These are phyloP conservation scores for Paratrypauchen microcephalus DNA, from an alignment of 2,797 vertebrate genomes.

Conservation along the genomic window DNA sequence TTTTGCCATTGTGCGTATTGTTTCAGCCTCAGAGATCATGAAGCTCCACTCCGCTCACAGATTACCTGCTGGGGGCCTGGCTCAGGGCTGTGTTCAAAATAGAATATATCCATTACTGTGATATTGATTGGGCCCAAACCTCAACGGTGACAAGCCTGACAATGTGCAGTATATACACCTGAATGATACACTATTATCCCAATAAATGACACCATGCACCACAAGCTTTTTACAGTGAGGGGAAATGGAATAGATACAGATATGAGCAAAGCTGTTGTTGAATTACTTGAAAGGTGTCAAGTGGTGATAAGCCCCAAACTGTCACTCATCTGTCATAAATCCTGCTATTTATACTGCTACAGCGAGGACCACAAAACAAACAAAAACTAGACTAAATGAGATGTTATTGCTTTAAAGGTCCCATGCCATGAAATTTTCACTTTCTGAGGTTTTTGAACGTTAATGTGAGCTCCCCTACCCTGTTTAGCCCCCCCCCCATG, in stretches of 20 bases:
- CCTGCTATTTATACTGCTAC: background rate
- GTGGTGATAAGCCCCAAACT: background rate
- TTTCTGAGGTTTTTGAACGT: too few species aligned
- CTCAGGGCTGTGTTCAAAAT: conserved; percentile 7
- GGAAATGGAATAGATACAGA: background rate
- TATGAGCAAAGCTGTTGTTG: background rate
- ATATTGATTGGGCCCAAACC: conserved; percentile 6
- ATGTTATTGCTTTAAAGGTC: too few species aligned
- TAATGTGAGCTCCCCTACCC: too few species aligned
- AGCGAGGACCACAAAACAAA: background rate
- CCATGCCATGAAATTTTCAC: too few species aligned
- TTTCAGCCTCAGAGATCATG: background rate
- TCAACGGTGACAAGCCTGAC: conserved; percentile 9
- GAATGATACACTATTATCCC: conserved; percentile 5
- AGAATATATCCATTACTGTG: conserved; percentile 13
- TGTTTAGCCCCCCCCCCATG: too few species aligned
- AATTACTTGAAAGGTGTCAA: conserved; percentile 3
- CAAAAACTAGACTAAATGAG: background rate
- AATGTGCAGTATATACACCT: conserved; percentile 10
- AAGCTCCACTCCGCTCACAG: background rate
- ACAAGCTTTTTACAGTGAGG: background rate
- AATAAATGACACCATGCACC: conserved; percentile 1
- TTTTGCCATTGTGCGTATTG: background rate
- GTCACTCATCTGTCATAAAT: background rate
- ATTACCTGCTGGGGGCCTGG: background rate